Conservation (phyloP, 2,797 vertebrate genomes). For the Kryptopterus vitreolus region DNA sequence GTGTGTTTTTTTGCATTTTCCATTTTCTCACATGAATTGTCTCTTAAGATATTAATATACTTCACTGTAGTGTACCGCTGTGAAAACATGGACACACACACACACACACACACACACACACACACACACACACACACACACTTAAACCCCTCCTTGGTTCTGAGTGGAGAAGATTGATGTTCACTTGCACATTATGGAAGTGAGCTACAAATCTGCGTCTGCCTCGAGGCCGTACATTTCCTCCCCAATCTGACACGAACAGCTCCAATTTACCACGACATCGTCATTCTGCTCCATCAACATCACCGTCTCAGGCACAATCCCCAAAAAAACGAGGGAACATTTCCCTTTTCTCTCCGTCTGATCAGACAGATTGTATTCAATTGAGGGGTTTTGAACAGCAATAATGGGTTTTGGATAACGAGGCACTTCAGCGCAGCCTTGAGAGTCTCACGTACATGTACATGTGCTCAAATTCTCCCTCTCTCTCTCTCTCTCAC, state of each 20-base stretch:
- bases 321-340: neutral
- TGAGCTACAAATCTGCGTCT: neutral
- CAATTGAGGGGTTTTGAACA: constrained; percentile 1
- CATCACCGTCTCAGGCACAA: neutral
- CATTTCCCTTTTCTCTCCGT: constrained; percentile 12
- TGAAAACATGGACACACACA: constrained; percentile 23
- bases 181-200: neutral
- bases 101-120: neutral
- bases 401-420: constrained; percentile 34
- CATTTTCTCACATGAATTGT: neutral
- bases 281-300: constrained; percentile 10
- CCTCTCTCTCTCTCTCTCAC: constrained; percentile 37
- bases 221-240: constrained; percentile 1
- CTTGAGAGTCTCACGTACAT: neutral
- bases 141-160: neutral
- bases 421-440: constrained; percentile 22
- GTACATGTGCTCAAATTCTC: too few species aligned
- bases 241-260: neutral
- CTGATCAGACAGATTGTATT: constrained; percentile 26
- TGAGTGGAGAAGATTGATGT: constrained; percentile 1
- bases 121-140: neutral
- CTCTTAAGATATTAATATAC: neutral
- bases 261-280: constrained; percentile 19
- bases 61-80: neutral
- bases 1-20: too few species aligned